Percentiles rank a stretch among this genome's conserved stretches.
Conservation (phyloP, 1,140 invertebrate species). For the Scaptodrosophila lebanonensis region DNA sequence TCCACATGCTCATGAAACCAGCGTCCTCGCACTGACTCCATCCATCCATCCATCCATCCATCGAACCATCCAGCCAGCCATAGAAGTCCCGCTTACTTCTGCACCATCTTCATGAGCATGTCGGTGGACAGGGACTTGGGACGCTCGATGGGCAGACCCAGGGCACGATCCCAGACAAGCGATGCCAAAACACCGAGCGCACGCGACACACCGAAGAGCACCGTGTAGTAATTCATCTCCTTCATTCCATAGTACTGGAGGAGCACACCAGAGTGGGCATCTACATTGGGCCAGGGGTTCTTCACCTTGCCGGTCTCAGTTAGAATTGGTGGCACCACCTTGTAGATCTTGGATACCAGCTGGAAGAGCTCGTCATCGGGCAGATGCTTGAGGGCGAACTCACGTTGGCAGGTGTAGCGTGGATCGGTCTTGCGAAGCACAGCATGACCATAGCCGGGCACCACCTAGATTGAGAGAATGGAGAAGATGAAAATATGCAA, state of each 20-base stretch:
- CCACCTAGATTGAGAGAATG: conserved; percentile 83
- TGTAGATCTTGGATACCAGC: conserved; percentile 94
- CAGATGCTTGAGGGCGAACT: conserved; percentile 96
- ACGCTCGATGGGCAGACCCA: conserved; percentile 96
- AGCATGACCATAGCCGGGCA: conserved; percentile 98
- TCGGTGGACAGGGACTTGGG: conserved; percentile 87
- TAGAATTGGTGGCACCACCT: conserved; percentile 95
- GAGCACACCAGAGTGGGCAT: conserved; percentile 97
- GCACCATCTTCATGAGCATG: conserved; percentile 66
- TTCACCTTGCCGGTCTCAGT: conserved; percentile 97
- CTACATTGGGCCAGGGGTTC: conserved; percentile 99
- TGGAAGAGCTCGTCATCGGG: conserved; percentile 95
- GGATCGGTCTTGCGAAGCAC: conserved; percentile 98
- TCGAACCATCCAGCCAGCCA: not conserved
- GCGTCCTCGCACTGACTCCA: not conserved
- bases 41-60: conserved; percentile 1
- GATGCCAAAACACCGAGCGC: conserved; percentile 94
- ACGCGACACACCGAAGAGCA: conserved; percentile 96
- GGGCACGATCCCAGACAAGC: conserved; percentile 95
- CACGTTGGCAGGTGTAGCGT: conserved; percentile 92
- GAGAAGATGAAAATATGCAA: not conserved
- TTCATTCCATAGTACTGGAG: conserved; percentile 97
- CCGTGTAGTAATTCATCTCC: conserved; percentile 99
- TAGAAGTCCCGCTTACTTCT: conserved; percentile 59
- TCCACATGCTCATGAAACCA: too few relatives aligned